Base-by-base conservation (phyloP, 2,888 invertebrate genomes). In the Leuctra nigra region DNA sequence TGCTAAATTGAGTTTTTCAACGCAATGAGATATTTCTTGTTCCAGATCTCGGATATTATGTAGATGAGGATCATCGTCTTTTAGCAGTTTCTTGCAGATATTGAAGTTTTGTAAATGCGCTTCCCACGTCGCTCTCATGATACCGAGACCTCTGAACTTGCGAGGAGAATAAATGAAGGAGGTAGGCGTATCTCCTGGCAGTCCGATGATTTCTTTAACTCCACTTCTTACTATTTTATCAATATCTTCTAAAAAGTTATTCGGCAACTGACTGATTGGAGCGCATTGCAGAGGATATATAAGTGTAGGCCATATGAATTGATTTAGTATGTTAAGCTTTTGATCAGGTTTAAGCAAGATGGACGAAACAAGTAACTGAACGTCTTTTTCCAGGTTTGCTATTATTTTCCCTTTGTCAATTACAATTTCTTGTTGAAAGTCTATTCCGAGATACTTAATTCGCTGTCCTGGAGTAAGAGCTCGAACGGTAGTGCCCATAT, bases 71-170 rank as follows among this genome's bases (percentile, higher is more conserved):
- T 47, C 47, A 6, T 47, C 29, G 13, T 1, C 25, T 25, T 23
- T 24, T n/a, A 4, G n/a, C n/a, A 47, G 25, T 24, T 25, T 47
- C 29, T 47, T 24, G 25, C 47, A 47, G 16, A 47, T 47, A 18
- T 47, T 47, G 47, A 23, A 47, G 16, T 47, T 13, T n/a, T 47
- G 47, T 9, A 47, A 25, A n/a, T 47, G 47, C 2, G 47, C 25
- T n/a, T 47, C 29, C 47, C 47, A 47, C 1, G 6, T 46, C 4
- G 46, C 16, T 4, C 46, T 14, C 18, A 46, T 46, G 22, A 46
- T 22, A 9, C 46, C 46, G 16, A 47, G 47, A 3, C 24, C 47
- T 11, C 29, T 2, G 16, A 47, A 47, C 25, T 47, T 47, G n/a
- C 25, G 24, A 6, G 29, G 47, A 7, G 47, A 24, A 25, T 47